Percentiles rank a stretch among this genome's conserved stretches.
phyloP scores from a whole-genome alignment of 1,140 invertebrate species.

The Homalodisca vitripennis region DNA sequence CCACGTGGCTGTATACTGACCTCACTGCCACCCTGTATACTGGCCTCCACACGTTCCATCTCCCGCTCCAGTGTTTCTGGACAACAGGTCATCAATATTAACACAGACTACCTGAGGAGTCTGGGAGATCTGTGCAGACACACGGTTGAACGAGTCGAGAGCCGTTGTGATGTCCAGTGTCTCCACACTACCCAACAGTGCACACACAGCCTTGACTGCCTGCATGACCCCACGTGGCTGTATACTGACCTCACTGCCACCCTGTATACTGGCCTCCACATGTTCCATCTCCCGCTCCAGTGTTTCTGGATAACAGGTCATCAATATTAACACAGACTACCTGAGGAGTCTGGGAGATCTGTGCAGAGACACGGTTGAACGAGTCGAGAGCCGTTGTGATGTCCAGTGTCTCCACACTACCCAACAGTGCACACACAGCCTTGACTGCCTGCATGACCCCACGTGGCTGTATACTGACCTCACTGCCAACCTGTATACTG shows the following conservation, averaged over 20 bases:
- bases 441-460: slow-evolving; percentile 86
- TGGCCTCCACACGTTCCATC: slow-evolving; percentile 69
- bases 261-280: slow-evolving; percentile 62
- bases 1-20: slow-evolving; percentile 56
- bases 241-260: slow-evolving; percentile 52
- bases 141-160: slow-evolving; percentile 66
- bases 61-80: slow-evolving; percentile 79
- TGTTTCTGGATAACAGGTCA: slow-evolving; percentile 65
- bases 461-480: slow-evolving; percentile 57
- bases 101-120: slow-evolving; percentile 14
- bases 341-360: too few relatives aligned
- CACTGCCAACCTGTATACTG: slow-evolving; percentile 55
- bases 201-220: slow-evolving; percentile 89
- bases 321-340: too few relatives aligned
- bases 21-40: slow-evolving; percentile 56
- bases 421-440: slow-evolving; percentile 84
- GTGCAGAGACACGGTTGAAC: too few relatives aligned
- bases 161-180: slow-evolving; percentile 78
- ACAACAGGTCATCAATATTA: too few relatives aligned
- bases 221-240: slow-evolving; percentile 71
- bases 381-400: slow-evolving; percentile 71
- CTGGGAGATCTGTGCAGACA: slow-evolving; percentile 52
- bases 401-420: slow-evolving; percentile 83
- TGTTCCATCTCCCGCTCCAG: slow-evolving; percentile 78
- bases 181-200: slow-evolving; percentile 82